Percentiles rank a stretch among this genome's conserved stretches.
Conservation (phyloP, 2,888 invertebrate species). For the Meiosimyza decipiens region DNA sequence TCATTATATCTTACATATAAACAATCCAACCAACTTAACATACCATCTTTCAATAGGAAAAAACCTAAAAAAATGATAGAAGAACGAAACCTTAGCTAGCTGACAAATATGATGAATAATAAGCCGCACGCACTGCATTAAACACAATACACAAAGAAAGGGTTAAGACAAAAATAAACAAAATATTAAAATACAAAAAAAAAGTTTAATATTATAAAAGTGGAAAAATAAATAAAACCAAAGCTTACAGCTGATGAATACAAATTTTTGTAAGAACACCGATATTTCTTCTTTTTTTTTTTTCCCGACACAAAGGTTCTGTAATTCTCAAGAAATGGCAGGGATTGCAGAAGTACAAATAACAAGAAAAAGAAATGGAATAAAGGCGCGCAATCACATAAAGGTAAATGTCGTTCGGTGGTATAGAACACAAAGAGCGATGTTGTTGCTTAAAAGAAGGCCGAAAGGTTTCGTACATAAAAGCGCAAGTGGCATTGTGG, state of each 20-base stretch:
- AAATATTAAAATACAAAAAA: neutral
- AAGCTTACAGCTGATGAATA: constrained; percentile 21
- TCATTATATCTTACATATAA: too few species aligned
- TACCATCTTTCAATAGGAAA: too few species aligned
- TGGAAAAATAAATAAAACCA: constrained; percentile 1
- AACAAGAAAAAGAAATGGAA: constrained; percentile 1
- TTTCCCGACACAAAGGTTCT: neutral
- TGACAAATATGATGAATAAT: constrained; percentile 5
- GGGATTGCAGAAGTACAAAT: too few species aligned
- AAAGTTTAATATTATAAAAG: neutral
- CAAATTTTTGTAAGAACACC: constrained; percentile 12
- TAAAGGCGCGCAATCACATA: neutral
- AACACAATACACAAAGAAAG: constrained; percentile 1
- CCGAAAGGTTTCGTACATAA: neutral
- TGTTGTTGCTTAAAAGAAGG: neutral
- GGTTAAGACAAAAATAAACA: neutral
- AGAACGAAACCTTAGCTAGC: neutral
- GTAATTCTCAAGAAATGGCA: constrained; percentile 19
- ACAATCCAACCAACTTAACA: too few species aligned
- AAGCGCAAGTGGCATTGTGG: neutral
- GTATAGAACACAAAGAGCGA: neutral
- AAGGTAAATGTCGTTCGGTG: neutral
- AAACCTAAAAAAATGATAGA: too few species aligned
- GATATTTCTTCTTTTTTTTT: neutral
- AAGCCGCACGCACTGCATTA: constrained; percentile 9